phyloP scores from a whole-genome alignment of 2,888 invertebrate genomes.

The Macrostomum cliftonense region DNA sequence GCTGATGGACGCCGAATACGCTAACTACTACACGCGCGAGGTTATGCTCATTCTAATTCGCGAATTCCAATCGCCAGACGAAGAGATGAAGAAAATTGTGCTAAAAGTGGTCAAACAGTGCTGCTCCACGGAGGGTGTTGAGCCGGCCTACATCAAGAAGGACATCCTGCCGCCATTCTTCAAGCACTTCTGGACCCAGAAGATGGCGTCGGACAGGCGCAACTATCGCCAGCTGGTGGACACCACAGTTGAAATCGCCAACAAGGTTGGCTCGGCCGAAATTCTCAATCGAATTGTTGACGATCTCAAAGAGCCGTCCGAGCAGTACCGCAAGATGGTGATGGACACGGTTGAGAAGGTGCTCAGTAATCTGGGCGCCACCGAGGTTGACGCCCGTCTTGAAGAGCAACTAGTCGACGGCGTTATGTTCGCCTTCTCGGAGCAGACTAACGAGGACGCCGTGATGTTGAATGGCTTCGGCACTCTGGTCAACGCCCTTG shows the following conservation, averaged over 20 bases:
- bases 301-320: constrained; percentile 96
- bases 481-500: constrained; percentile 88
- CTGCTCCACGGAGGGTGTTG: constrained; percentile 98
- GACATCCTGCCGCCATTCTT: constrained; percentile 95
- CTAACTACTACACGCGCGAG: constrained; percentile 96
- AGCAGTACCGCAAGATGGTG: constrained; percentile 98
- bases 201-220: constrained; percentile 92
- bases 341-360: constrained; percentile 99
- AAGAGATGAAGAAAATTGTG: constrained; percentile 99
- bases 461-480: constrained; percentile 99
- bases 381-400: constrained; percentile 86
- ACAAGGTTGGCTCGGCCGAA: constrained; percentile 98
- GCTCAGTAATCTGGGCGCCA: constrained; percentile 85
- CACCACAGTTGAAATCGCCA: constrained; percentile 97
- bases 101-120: constrained; percentile 92
- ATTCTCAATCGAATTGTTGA: constrained; percentile 95
- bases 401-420: constrained; percentile 98
- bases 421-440: constrained; percentile 95
- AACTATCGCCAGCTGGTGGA: constrained; percentile 95
- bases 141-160: constrained; percentile 94
- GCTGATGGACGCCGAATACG: constrained; percentile 98
- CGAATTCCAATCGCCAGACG: constrained; percentile 98
- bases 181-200: constrained; percentile 98
- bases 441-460: constrained; percentile 98
- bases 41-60: constrained; percentile 94